phyloP scores from a whole-genome alignment of 2,888 invertebrate genomes.

The Lamellibrachia satsuma region DNA sequence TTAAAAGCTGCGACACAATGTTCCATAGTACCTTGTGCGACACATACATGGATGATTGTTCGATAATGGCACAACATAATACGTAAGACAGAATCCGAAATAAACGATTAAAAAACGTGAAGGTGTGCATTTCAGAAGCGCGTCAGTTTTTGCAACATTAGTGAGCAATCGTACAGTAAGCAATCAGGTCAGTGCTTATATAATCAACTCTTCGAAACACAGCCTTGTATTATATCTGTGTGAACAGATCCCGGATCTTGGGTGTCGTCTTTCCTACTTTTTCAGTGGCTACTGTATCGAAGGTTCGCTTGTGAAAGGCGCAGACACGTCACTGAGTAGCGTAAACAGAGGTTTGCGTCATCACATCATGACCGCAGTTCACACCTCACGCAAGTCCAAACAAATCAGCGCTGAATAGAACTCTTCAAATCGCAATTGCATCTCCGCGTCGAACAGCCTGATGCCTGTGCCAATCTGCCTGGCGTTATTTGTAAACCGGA shows the following conservation, averaged over 20 bases:
- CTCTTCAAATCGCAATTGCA: constrained; percentile 10
- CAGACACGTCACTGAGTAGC: not conserved
- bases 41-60: too few relatives aligned
- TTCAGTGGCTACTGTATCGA: not conserved
- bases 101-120: not conserved
- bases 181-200: too few relatives aligned
- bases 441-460: not conserved
- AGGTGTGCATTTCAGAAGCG: not conserved
- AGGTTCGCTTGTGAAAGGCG: not conserved
- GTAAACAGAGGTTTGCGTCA: not conserved
- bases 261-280: not conserved
- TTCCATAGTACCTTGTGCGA: too few relatives aligned
- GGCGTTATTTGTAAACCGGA: not conserved
- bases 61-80: too few relatives aligned
- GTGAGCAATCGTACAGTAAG: too few relatives aligned
- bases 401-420: not conserved
- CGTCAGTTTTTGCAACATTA: not conserved
- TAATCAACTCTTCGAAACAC: not conserved
- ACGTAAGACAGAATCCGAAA: too few relatives aligned
- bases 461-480: not conserved
- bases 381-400: not conserved
- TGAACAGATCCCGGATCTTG: not conserved
- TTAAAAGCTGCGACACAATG: too few relatives aligned
- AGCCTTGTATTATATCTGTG: not conserved
- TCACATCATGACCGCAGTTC: not conserved